Evolutionary conservation across 2,888 invertebrate species (phyloP).

Genomic region (Agonopterix arenella): DNA sequence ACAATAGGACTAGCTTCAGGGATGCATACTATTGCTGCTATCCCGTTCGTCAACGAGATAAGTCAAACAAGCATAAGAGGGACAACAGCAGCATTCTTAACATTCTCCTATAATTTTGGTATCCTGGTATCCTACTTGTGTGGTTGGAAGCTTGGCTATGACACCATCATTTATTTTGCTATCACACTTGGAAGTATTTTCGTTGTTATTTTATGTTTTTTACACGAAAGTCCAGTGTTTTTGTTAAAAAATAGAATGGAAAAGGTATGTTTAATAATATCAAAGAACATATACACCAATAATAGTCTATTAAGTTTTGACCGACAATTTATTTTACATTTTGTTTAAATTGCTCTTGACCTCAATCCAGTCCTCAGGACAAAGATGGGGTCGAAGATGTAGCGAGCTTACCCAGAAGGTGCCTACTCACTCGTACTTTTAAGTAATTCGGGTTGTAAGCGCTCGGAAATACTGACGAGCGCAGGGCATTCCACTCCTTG

Average conservation of each 20-base stretch:
- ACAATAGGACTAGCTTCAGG: constrained; percentile 69
- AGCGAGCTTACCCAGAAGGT: too few relatives aligned
- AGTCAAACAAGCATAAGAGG: constrained; percentile 22
- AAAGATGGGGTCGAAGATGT: too few relatives aligned
- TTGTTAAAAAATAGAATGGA: constrained; percentile 25
- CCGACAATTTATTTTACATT: too few relatives aligned
- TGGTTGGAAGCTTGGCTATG: constrained; percentile 34
- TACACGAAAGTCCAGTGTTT: constrained; percentile 31
- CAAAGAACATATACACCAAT: too few relatives aligned
- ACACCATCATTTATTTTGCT: constrained; percentile 26
- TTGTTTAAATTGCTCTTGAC: too few relatives aligned
- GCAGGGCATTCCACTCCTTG: too few relatives aligned
- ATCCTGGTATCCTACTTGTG: constrained; percentile 22
- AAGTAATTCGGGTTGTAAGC: too few relatives aligned
- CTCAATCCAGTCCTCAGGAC: too few relatives aligned
- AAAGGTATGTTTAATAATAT: constrained; percentile 15
- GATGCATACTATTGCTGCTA: constrained; percentile 56
- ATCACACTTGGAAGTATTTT: constrained; percentile 18
- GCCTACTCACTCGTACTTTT: too few relatives aligned
- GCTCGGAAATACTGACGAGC: too few relatives aligned
- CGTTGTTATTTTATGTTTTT: constrained; percentile 16
- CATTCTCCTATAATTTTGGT: constrained; percentile 23
- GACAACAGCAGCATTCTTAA: constrained; percentile 12
- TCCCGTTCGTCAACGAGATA: constrained; percentile 74
- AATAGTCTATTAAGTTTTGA: too few relatives aligned